Evolutionary conservation across 2,888 invertebrate genomes (phyloP), one percentile per base, ranked within the genome.

Genomic region (Tenodera sinensis): DNA sequence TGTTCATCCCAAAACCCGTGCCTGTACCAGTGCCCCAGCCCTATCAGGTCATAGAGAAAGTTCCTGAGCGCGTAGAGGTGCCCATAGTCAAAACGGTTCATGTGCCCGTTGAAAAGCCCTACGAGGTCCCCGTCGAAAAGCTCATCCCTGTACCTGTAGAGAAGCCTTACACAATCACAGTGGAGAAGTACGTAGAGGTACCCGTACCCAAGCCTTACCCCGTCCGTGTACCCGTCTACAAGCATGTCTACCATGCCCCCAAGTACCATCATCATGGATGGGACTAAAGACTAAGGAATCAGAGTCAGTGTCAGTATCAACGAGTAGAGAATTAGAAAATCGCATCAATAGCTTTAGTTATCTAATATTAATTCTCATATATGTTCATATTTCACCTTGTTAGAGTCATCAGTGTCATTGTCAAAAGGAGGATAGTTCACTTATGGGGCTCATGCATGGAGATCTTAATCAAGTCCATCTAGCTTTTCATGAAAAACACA

Each of bases 101-200:
- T 47, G 90, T 91, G 42, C 90, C 90, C 81, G 90, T 91, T 84
- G 91, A 91, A 85, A 90, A 91, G 28, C 90, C 91, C 71, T 89
- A 91, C 83, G 91, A 91, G 15, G 91, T 91, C 83, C 88, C 90
- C 87, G 91, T 90, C 28, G 90, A 90, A 87, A 90, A 90, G 87
- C 90, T 89, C 28, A 89, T 91, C 85, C 90, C 90, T 1, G 88
- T 90, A 7, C 90, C 90, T 34, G 90, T 91, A 71, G 90, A 91
- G 84, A 91, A 91, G 88, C 91, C 91, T 14, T 90, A 91, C 87
- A 90, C 89, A 28, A 90, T 91, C 83, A 89, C 90, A 89, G 90
- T 90, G 25, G 88, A 89, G 85, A 90, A 89, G 88, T 90, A 89
- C 47, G 88, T 91, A 83, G 88, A 90, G 6, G 88, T 91, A 27